A percentile compares a stretch with the other conserved stretches of the same genome.
These are phyloP conservation scores for Acanthosepion esculentum DNA, from an alignment of 2,888 invertebrate species.

Conservation along the genomic window DNA sequence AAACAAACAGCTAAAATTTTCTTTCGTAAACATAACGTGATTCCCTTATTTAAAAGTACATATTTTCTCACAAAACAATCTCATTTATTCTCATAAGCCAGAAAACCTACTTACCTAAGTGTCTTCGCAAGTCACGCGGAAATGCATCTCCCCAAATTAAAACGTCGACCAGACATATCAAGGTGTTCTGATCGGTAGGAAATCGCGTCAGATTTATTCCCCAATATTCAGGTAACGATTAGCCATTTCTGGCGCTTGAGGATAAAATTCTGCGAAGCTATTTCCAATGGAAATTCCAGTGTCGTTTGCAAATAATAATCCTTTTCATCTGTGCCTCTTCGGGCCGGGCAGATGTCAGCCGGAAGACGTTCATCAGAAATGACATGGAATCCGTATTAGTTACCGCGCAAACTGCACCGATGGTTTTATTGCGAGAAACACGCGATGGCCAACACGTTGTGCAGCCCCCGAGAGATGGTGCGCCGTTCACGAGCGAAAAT, in stretches of 20 bases:
- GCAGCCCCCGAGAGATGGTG: neutral
- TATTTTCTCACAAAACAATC: too few species aligned
- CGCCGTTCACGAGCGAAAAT: neutral
- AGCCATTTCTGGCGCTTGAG: neutral
- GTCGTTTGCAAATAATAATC: neutral
- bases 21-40: too few species aligned
- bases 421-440: neutral
- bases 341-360: conserved; percentile 18
- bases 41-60: too few species aligned
- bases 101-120: too few species aligned
- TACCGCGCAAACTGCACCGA: neutral
- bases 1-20: too few species aligned
- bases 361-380: conserved; percentile 13
- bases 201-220: neutral
- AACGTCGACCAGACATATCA: neutral
- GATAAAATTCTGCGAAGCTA: neutral
- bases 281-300: neutral
- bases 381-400: neutral
- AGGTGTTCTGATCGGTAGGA: neutral
- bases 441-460: neutral
- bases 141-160: neutral
- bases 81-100: too few species aligned
- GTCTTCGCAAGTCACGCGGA: too few species aligned
- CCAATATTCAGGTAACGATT: neutral
- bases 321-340: neutral